Conservation (phyloP, 1,140 invertebrate genomes). For the Monomorium pharaonis region DNA sequence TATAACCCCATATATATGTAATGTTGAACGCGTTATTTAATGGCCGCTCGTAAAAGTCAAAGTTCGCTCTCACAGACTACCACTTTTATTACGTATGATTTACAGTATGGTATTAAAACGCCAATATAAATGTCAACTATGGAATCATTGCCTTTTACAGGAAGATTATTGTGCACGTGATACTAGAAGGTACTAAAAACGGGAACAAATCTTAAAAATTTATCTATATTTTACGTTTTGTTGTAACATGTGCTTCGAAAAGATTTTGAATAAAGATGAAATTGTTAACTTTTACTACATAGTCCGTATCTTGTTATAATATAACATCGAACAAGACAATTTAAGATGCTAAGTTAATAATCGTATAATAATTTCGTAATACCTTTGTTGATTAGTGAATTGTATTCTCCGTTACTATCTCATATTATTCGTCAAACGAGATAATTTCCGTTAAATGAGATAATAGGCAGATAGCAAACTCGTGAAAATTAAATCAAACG, state of each 20-base stretch:
- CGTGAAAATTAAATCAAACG: constrained; percentile 51
- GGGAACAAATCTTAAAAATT: neutral
- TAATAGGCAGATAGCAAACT: neutral
- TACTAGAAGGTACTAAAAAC: constrained; percentile 8
- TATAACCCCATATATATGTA: neutral
- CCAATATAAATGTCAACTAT: constrained; percentile 21
- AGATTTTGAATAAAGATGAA: neutral
- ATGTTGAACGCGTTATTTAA: constrained; percentile 1
- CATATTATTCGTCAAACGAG: neutral
- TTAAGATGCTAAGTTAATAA: neutral
- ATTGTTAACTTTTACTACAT: neutral
- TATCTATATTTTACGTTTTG: neutral
- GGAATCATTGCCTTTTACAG: constrained; percentile 14
- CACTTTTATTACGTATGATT: constrained; percentile 22
- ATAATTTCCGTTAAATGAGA: neutral
- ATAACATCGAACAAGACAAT: neutral
- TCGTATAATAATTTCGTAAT: neutral
- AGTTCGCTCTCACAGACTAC: constrained; percentile 2
- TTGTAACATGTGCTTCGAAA: neutral
- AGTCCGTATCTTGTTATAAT: neutral
- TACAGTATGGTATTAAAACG: constrained; percentile 3
- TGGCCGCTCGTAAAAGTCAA: constrained; percentile 15
- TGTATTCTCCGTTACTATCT: neutral
- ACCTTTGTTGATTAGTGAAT: neutral
- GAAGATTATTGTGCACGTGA: neutral